Base-by-base conservation (phyloP, 2,797 vertebrate species). In the Sebastes hubbsi region DNA sequence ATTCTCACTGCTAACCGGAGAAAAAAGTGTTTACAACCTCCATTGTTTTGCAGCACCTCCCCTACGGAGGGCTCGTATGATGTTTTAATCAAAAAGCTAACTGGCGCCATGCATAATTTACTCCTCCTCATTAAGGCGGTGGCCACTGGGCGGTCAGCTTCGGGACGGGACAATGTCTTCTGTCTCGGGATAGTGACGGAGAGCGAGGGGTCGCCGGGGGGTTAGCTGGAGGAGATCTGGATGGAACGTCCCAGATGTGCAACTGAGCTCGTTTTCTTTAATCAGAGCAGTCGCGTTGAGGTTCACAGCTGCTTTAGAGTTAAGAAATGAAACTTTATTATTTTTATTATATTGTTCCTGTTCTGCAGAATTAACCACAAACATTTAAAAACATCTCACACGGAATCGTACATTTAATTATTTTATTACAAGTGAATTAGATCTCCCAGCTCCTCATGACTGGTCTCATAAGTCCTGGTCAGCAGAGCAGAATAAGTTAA, bases 401-500 rank as follows among this genome's bases (percentile, higher is more conserved):
- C 29, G 13, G n/a, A 65, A 65, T 67, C 38, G 14, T 42, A 62
- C 75, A 78, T 46, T 62, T 65, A 65, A 38, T 62, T 76, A 58
- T 84, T 87, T 67, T 34, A 75, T 86, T 77, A 62, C 54, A 75
- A 79, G 68, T 85, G 59, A 73, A 70, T 90, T 96, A 96, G 96
- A 96, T 96, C 95, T 79, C 58, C 56, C 67, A 81, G 77, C 96
- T 96, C 94, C 96, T 95, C 96, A 94, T 97, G 96, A 96, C 96
- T 95, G 93, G 96, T 96, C 96, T 97, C 96, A 96, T 97, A 97
- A 97, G 95, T 96, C 96, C 95, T 84, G 97, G 97, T 95, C 97
- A 97, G 93, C 95, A 94, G 97, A 97, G 96, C 97, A 97, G 97
- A 98, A 98, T 97, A 97, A 98, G 98, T 99, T 99, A 99, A 98